Evolutionary conservation across 2,797 vertebrate species (phyloP).

Genomic region (Lepus townsendii): DNA sequence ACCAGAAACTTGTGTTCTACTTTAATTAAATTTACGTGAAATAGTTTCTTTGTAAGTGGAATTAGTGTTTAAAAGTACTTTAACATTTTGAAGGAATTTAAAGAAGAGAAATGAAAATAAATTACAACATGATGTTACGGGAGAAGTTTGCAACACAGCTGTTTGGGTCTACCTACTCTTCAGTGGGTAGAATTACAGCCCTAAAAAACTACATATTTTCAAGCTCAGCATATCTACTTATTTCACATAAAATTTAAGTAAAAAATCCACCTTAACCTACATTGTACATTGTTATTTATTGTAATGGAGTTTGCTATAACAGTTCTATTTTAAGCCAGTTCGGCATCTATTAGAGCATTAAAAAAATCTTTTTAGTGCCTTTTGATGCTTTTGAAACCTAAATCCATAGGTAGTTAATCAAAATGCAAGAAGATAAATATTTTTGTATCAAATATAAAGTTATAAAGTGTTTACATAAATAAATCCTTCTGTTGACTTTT

Average conservation of each 20-base stretch:
- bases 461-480: background rate
- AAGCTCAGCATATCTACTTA: slow-evolving; percentile 17
- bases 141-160: background rate
- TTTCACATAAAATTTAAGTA: slow-evolving; percentile 52
- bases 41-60: slow-evolving; percentile 37
- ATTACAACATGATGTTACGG: background rate
- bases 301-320: slow-evolving; percentile 52
- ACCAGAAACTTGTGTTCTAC: background rate
- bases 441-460: slow-evolving; percentile 33
- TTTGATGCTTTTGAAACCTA: slow-evolving; percentile 32
- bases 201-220: background rate
- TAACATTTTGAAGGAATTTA: slow-evolving; percentile 49
- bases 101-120: slow-evolving; percentile 55
- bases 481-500: slow-evolving; percentile 11
- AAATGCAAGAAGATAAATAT: slow-evolving; percentile 17
- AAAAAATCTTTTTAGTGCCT: background rate
- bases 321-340: slow-evolving; percentile 56
- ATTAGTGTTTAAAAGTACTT: slow-evolving; percentile 44
- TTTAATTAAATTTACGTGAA: slow-evolving; percentile 61
- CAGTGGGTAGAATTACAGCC: background rate
- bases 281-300: slow-evolving; percentile 36
- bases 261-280: slow-evolving; percentile 20
- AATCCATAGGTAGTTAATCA: slow-evolving; percentile 9
- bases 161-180: background rate
- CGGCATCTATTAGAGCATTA: slow-evolving; percentile 1